These are phyloP conservation scores for Leptinotarsa tumamoca DNA, from an alignment of 2,888 invertebrate genomes.

Conservation along the genomic window DNA sequence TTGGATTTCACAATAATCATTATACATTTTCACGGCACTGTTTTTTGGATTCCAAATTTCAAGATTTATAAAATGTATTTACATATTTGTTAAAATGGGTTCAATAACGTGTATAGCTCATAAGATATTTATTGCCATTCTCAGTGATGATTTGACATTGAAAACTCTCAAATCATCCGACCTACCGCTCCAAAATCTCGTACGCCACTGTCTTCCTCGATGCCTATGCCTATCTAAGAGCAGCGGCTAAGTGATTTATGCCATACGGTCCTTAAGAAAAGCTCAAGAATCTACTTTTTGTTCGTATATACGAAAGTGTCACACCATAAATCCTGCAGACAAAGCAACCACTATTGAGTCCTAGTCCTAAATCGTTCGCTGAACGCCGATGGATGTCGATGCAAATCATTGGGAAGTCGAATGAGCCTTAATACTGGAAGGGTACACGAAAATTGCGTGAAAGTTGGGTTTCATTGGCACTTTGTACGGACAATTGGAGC, in stretches of 20 bases:
- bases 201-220: slow-evolving; percentile 35
- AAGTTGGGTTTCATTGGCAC: neutral
- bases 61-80: no score
- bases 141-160: no score
- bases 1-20: no score
- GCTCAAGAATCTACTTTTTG: slow-evolving; percentile 66
- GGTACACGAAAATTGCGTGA: slow-evolving; percentile 16
- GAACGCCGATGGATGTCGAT: slow-evolving; percentile 40
- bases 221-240: slow-evolving; percentile 51
- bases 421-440: slow-evolving; percentile 28
- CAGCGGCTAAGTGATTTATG: slow-evolving; percentile 64
- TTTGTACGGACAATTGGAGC: no score
- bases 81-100: no score
- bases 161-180: neutral
- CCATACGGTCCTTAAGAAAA: slow-evolving; percentile 66
- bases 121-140: no score
- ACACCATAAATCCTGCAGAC: slow-evolving; percentile 66
- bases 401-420: slow-evolving; percentile 44
- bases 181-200: neutral
- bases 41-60: no score
- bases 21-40: no score
- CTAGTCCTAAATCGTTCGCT: slow-evolving; percentile 47
- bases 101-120: no score
- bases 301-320: slow-evolving; percentile 66
- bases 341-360: slow-evolving; percentile 59